phyloP scores from a whole-genome alignment of 2,888 invertebrate genomes.

The Darwinula stevensoni region DNA sequence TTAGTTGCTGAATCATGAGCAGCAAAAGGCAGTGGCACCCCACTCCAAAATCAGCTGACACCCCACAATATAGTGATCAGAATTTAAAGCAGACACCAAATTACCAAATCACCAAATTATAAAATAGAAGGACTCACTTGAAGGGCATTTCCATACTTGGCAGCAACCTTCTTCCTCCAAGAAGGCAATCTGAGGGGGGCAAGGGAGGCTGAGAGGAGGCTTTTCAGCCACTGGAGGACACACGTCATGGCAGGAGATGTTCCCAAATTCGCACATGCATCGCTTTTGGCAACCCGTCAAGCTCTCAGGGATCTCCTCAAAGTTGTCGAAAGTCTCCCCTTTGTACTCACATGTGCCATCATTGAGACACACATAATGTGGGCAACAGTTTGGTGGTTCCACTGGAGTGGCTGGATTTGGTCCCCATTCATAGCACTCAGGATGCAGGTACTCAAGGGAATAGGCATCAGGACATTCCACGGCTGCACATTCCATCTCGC shows the following conservation, averaged over 20 bases:
- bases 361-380: slow-evolving; percentile 41
- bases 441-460: slow-evolving; percentile 52
- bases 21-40: no score
- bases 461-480: slow-evolving; percentile 56
- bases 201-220: slow-evolving; percentile 41
- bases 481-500: slow-evolving; percentile 36
- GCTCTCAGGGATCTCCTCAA: slow-evolving; percentile 46
- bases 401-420: slow-evolving; percentile 37
- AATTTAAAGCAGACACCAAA: no score
- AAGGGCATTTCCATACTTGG: slow-evolving; percentile 33
- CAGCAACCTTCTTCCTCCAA: slow-evolving; percentile 53
- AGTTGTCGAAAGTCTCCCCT: slow-evolving; percentile 35
- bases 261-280: slow-evolving; percentile 64
- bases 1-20: no score
- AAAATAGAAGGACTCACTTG: not conserved
- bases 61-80: no score
- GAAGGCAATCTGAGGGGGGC: slow-evolving; percentile 30
- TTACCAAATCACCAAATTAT: no score
- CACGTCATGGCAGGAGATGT: slow-evolving; percentile 47
- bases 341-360: slow-evolving; percentile 52
- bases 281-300: slow-evolving; percentile 50
- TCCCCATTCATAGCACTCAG: slow-evolving; percentile 59
- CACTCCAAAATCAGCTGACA: no score
- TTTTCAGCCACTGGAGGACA: slow-evolving; percentile 44
- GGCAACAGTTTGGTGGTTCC: slow-evolving; percentile 30